Base-by-base conservation (phyloP, 92 coral and sea anemone genomes). In the Micromussa lordhowensis region DNA sequence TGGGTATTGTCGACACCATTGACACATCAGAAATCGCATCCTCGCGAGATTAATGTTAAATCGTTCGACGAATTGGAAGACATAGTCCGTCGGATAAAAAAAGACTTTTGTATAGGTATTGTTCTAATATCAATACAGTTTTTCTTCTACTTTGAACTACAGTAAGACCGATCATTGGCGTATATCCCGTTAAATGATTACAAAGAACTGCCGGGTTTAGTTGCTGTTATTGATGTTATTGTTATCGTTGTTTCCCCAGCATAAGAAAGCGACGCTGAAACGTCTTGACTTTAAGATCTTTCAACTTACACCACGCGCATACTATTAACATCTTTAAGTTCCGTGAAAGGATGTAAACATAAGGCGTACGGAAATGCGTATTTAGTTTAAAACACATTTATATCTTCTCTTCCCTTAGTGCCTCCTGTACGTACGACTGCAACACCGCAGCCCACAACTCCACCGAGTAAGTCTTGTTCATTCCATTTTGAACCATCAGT, bases 1-100 rank as follows among this genome's bases (percentile, higher is more conserved):
- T 93, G 63, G 96, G 96, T 17, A 75, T 93, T 57, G 96, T 94
- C 26, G 44, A 71, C 26, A 44, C 79, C 15, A 81, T 91, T 19
- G 90, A 87, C 34, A 69, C 0, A 30, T 30, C 85, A 38, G 96
- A 93, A 38, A 85, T 93, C 32, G 96, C 94, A 24, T 91, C 96
- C 28, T 38, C 59, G 0, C 90, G 90, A 2, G 85, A 70, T 6
- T 1, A 75, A 63, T 19, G 92, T 80, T 5, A 29, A 81, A 17
- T 91, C 96, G 6, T 93, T 88, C 86, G 70, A 85, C 78, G 77
- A 81, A 0, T 88, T 93, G 72, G 73, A 88, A 38, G 70, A 44
- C 80, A 91, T 84, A 68, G 29, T 82, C 13, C 74, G 44, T 10
- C 82, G 81, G 10, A 44, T 91, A 26, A 88, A 89, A 71, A 68